Evolutionary conservation across 2,888 invertebrate species (phyloP).

Genomic region (Leptopilina drosophilae): DNA sequence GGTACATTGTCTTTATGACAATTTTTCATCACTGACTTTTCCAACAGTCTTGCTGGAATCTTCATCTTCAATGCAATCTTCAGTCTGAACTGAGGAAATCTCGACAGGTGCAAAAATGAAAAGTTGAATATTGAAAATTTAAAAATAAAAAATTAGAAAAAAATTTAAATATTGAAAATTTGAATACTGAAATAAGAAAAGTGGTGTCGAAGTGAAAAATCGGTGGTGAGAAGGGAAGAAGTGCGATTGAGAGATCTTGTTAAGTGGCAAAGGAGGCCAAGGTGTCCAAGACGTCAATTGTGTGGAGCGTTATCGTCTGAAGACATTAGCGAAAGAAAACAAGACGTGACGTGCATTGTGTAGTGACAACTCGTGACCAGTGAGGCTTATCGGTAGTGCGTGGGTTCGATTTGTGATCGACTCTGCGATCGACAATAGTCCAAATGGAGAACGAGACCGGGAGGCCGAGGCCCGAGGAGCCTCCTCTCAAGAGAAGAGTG

Average conservation of each 20-base stretch:
- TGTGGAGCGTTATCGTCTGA: slow-evolving; percentile 49
- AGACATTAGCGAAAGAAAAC: slow-evolving; percentile 45
- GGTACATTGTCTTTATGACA: background rate
- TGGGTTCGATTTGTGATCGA: slow-evolving; percentile 19
- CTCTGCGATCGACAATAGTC: slow-evolving; percentile 8
- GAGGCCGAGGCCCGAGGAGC: slow-evolving; percentile 58
- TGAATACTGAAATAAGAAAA: too few species aligned
- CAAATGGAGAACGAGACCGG: slow-evolving; percentile 63
- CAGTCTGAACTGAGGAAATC: background rate
- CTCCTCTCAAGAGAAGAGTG: slow-evolving; percentile 67
- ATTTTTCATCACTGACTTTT: slow-evolving; percentile 8
- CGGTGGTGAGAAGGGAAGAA: background rate
- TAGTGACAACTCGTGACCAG: slow-evolving; percentile 8
- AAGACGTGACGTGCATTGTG: slow-evolving; percentile 40
- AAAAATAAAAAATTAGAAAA: too few species aligned
- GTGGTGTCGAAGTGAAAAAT: too few species aligned
- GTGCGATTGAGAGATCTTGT: background rate
- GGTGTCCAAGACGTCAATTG: slow-evolving; percentile 58
- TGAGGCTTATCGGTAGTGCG: background rate
- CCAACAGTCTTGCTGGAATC: background rate
- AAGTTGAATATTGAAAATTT: background rate
- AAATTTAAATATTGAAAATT: too few species aligned
- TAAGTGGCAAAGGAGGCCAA: slow-evolving; percentile 48
- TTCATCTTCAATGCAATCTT: too few species aligned
- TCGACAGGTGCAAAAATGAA: too few species aligned